A percentile compares a stretch with the other conserved stretches of the same genome.
These are phyloP conservation scores for Clamator glandarius DNA, from an alignment of 2,797 vertebrate genomes.

Conservation along the genomic window DNA sequence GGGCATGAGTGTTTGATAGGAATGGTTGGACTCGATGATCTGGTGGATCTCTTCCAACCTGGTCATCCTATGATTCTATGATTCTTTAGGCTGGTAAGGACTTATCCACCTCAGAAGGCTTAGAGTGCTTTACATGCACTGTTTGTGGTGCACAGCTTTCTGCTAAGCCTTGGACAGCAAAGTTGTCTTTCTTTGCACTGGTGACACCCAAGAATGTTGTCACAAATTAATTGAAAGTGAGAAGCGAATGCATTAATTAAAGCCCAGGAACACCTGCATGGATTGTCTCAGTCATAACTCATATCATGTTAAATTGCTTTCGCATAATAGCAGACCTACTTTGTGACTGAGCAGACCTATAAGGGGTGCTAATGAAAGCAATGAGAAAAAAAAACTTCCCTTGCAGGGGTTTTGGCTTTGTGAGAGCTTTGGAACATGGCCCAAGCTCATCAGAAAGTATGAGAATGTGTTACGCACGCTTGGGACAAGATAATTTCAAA, in stretches of 20 bases:
- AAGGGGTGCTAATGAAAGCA: neutral
- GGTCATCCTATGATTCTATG: too few species aligned
- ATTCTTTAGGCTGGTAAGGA: fast-evolving
- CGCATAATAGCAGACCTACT: neutral
- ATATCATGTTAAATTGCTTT: slow-evolving; percentile 29
- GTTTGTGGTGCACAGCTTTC: neutral
- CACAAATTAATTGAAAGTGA: slow-evolving; percentile 53
- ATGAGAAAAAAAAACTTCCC: neutral
- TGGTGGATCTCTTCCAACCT: too few species aligned
- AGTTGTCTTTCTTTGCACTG: neutral
- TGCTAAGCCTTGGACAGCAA: neutral
- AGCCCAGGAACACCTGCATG: slow-evolving; percentile 25
- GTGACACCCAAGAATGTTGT: neutral
- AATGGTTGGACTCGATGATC: too few species aligned
- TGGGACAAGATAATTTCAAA: slow-evolving; percentile 21
- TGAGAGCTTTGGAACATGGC: neutral
- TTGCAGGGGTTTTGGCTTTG: neutral
- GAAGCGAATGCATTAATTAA: slow-evolving; percentile 23
- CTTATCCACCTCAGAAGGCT: neutral
- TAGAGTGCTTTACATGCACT: neutral
- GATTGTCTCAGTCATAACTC: slow-evolving; percentile 38
- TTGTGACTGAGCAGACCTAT: neutral
- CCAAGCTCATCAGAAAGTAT: slow-evolving; percentile 11
- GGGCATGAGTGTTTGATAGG: too few species aligned
- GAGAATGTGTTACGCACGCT: neutral